Evolutionary conservation across 64 coral and sea anemone genomes (phyloP), one percentile per base, ranked within the genome.

Genomic region (Hydrozoanthus tunicans): DNA sequence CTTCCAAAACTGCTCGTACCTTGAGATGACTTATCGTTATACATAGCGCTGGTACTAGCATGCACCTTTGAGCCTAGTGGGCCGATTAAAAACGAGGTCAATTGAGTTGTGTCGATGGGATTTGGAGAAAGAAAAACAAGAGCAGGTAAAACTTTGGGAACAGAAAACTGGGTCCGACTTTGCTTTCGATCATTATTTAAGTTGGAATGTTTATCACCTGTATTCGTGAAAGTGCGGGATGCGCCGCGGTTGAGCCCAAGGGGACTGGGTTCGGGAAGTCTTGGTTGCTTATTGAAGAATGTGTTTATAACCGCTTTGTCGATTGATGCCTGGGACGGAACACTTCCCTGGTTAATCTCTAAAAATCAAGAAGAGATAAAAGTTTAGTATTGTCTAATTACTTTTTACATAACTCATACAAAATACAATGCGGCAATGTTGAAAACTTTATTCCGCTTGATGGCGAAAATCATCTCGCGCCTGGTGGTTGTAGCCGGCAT

Each of bases 291-390:
- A 58, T 56, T 74, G 84, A 88, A 88, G 69, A 88, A 88, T 9
- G 84, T 88, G 5, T 88, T 88, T 32, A 88, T 88, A 15, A 88
- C 84, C n/a, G 84, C 84, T 88, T 75, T 88, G 70, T 88, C 84
- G 55, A 88, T 88, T 32, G 84, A 73, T 3, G 84, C 24, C 53
- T 88, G 84, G 20, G 84, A 74, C 9, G 54, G 84, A 11, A 24
- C 14, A 54, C 68, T 56, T 14, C n/a, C 24, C 25, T 88, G 57
- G n/a, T 56, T 60, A 8, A 88, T 24, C 51, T 23, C 84, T 88
- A 75, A 6, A 6, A 12, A 10, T 51, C 17, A 52, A 7, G 7
- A 3, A 9, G 10, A 11, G 24, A 51, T 14, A 13, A 82, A 27
- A 24, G 5, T 59, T 4, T 12, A 57, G 1, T 11, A 17, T 3